Base-by-base conservation (phyloP, 2,113 vertebrate species). In the Phainopepla nitens region DNA sequence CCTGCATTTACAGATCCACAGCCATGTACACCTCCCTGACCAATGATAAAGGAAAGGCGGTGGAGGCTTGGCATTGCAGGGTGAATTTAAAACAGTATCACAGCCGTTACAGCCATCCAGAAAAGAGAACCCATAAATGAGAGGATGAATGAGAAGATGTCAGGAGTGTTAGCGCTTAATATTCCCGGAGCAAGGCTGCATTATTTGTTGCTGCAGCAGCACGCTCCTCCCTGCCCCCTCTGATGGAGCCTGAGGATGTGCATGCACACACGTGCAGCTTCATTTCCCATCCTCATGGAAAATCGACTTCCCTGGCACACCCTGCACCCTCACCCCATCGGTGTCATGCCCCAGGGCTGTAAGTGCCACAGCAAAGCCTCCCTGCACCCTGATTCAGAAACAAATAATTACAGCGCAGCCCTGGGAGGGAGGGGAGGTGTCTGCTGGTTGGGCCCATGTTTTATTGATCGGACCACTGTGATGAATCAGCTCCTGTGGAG, bases 381-480 rank as follows among this genome's bases (percentile, higher is more conserved):
- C 70, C 47, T 53, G 42, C 39, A 10, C 41, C 65, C 62, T 0
- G 3, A 31, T 87, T 85, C 96, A 81, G 89, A 84, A 95, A 82
- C 72, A 95, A 93, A 76, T 96, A 90, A 97, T 94, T 81, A 71
- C 7, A 0, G 23, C 4, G 7, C 66, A 49, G 90, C 61, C 45
- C 15, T 33, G 44, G 75, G 81, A 93, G 64, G 68, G 57, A 71
- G 82, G 78, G 39, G 35, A 77, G 54, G 28, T 20, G 7, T 41
- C 75, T 39, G 6, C 44, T 57, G 86, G 44, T 69, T 85, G 80
- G 80, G 64, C 42, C 91, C 87, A 65, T 88, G 88, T 95, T 97
- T 97, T 95, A 97, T 91, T 96, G 97, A 97, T 97, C 15, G 8
- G 82, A 47, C 27, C 11, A 9, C 58, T 75, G 80, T 92, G 93